Evolutionary conservation across 2,888 invertebrate species (phyloP), one percentile per base, ranked within the genome.

Genomic region (Drosophila vallismaia): DNA sequence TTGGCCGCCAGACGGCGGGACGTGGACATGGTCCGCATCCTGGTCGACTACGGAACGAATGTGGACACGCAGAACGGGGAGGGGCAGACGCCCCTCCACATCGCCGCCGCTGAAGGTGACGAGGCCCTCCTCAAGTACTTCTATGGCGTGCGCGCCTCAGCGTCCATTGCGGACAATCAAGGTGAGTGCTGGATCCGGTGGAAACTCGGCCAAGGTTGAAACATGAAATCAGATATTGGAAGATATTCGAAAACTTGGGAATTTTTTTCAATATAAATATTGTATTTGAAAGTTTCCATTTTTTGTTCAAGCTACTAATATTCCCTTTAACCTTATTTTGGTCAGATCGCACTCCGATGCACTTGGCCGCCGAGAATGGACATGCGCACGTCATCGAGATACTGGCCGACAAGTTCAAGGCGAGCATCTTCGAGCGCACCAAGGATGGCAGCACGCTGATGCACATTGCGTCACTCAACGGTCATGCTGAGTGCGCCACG

Each of bases 361-460:
- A 99, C 92, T 93, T 99, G 88, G 99, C 99, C 10, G 99, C 99
- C 0, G 99, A 99, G 92, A 96, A 97, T 88, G 99, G 99, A 0
- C 98, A 99, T 91, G 99, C 99, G 1, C 94, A 95, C 56, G 95
- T 99, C 86, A 99, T 99, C 69, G 99, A 99, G 91, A 94, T 98
- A 4, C 92, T 99, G 54, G 97, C 98, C 0, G 99, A 99, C 91
- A 99, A 99, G 92, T 99, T 98, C 92, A 97, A 97, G 91, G 98
- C 99, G 2, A 98, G 98, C 76, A 97, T 99, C 85, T 96, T 97
- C 90, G 98, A 98, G 92, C 93, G 99, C 73, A 99, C 99, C 2
- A 98, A 98, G 92, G 99, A 99, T 91, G 99, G 99, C 58, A 98
- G 97, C 88, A 99, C 99, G 0, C 93, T 99, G 72, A 98, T 99